Percentiles rank a stretch among this genome's conserved stretches.
Conservation (phyloP, 2,888 invertebrate species). For the Blera fallax region DNA sequence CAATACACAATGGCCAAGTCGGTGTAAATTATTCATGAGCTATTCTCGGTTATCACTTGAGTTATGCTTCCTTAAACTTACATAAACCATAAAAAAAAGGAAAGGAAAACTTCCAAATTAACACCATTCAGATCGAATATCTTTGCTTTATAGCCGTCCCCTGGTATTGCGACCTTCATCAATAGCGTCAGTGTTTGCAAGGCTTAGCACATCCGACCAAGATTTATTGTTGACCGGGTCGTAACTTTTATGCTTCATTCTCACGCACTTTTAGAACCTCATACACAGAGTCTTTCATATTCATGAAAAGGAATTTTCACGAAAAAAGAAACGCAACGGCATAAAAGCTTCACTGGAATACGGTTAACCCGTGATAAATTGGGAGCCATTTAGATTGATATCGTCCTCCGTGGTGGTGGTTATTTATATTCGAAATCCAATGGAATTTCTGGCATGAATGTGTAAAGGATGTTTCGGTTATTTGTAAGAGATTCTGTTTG, state of each 20-base stretch:
- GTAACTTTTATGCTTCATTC: constrained; percentile 35
- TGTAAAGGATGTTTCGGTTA: neutral
- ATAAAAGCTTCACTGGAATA: neutral
- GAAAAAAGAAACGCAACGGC: constrained; percentile 13
- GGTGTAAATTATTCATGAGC: constrained; percentile 38
- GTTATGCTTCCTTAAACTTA: constrained; percentile 6
- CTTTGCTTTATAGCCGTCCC: constrained; percentile 7
- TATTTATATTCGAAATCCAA: constrained; percentile 33
- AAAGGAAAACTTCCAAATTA: constrained; percentile 5
- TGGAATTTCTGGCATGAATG: neutral
- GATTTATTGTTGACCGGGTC: constrained; percentile 37
- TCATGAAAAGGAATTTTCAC: neutral
- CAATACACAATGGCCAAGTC: neutral
- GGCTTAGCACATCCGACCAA: neutral
- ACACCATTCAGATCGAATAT: constrained; percentile 16
- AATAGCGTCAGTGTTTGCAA: neutral
- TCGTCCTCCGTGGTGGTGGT: neutral
- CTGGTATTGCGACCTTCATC: constrained; percentile 9
- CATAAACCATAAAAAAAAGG: neutral
- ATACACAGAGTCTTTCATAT: neutral
- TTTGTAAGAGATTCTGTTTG: neutral
- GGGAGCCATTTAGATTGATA: constrained; percentile 39
- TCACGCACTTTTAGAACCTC: constrained; percentile 31
- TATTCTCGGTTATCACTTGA: constrained; percentile 14
- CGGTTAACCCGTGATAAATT: constrained; percentile 48